Conservation (phyloP, 2,888 invertebrate genomes). For the Podabrus alpinus region DNA sequence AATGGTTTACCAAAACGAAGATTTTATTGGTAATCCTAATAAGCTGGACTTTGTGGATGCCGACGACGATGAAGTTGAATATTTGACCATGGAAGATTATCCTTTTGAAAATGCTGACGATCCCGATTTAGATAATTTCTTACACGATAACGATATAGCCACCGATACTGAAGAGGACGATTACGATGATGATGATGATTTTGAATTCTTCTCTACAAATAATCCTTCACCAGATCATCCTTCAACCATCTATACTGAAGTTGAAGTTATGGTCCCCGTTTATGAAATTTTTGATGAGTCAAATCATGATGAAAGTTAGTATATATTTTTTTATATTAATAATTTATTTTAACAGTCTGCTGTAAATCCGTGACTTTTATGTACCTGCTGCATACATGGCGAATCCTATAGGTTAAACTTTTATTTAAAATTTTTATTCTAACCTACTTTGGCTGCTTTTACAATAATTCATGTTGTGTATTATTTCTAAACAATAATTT, state of each 20-base stretch:
- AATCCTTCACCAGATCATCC: neutral
- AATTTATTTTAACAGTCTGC: too few species aligned
- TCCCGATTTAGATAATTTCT: slow-evolving; percentile 12
- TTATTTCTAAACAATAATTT: too few species aligned
- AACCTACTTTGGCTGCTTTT: too few species aligned
- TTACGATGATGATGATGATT: slow-evolving; percentile 17
- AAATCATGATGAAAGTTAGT: neutral
- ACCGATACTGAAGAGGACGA: slow-evolving; percentile 4
- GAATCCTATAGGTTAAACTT: too few species aligned
- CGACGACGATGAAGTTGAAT: slow-evolving; percentile 22
- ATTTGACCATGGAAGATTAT: slow-evolving; percentile 19
- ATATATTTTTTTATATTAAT: too few species aligned
- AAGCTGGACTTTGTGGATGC: slow-evolving; percentile 26
- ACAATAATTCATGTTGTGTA: too few species aligned
- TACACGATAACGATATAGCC: slow-evolving; percentile 13
- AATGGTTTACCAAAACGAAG: slow-evolving; percentile 18
- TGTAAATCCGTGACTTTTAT: too few species aligned
- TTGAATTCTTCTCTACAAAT: slow-evolving; percentile 13
- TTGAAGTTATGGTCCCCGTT: slow-evolving; percentile 8
- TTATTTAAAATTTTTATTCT: too few species aligned
- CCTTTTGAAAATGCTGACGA: slow-evolving; percentile 8
- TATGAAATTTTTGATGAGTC: neutral
- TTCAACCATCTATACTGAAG: too few species aligned
- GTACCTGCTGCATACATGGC: too few species aligned
- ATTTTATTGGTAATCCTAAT: slow-evolving; percentile 25